Conservation (phyloP, 2,888 invertebrate genomes). For the Gerosis bhagava region DNA sequence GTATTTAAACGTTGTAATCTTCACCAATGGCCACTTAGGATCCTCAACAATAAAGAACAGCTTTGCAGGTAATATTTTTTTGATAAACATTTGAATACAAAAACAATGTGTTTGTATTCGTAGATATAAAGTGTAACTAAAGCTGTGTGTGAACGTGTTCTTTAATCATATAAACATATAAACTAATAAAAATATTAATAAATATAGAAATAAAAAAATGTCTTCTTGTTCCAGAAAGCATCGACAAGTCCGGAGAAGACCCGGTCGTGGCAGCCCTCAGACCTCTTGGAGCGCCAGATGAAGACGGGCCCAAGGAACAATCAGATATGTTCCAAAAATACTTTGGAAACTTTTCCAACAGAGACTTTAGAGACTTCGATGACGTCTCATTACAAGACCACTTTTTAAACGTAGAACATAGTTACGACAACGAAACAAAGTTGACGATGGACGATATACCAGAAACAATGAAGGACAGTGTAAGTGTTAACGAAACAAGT, state of each 20-base stretch:
- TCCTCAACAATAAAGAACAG: too few species aligned
- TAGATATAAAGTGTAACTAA: too few species aligned
- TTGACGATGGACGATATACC: slow-evolving; percentile 46
- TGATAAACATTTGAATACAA: too few species aligned
- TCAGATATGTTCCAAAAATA: slow-evolving; percentile 58
- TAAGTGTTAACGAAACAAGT: slow-evolving; percentile 46
- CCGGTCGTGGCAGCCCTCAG: slow-evolving; percentile 66
- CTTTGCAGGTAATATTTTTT: too few species aligned
- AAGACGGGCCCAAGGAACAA: slow-evolving; percentile 52
- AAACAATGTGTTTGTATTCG: too few species aligned
- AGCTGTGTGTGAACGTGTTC: too few species aligned
- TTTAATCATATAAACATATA: too few species aligned
- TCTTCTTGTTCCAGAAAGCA: slow-evolving; percentile 71
- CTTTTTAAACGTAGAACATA: slow-evolving; percentile 69
- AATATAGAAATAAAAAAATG: too few species aligned
- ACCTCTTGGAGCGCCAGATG: slow-evolving; percentile 64
- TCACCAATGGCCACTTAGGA: too few species aligned
- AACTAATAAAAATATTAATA: slow-evolving; percentile 27
- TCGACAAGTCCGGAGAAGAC: slow-evolving; percentile 74
- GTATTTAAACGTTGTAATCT: too few species aligned
- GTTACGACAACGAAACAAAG: slow-evolving; percentile 64
- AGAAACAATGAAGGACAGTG: slow-evolving; percentile 37
- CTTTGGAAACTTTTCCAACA: slow-evolving; percentile 58
- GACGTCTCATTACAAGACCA: slow-evolving; percentile 53
- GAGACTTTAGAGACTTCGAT: slow-evolving; percentile 38